These are phyloP conservation scores for Antheraea assamensis DNA, from an alignment of 2,888 invertebrate species.

Conservation along the genomic window DNA sequence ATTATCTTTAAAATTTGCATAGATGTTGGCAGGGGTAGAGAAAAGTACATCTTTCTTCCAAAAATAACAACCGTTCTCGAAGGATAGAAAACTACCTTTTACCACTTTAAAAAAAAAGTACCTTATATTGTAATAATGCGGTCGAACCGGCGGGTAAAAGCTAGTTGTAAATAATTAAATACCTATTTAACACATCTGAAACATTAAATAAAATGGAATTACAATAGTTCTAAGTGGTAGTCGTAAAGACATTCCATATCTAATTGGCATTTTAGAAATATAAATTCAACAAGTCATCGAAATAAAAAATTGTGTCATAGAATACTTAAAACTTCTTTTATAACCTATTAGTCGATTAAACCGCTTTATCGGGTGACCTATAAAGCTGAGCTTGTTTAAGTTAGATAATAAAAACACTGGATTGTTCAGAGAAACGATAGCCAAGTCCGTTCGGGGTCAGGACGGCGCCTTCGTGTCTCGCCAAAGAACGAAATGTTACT, in stretches of 20 bases:
- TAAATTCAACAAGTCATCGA: background rate
- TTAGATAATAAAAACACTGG: constrained; percentile 19
- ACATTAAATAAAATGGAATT: background rate
- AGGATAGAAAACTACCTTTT: too few relatives aligned
- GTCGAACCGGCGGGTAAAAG: too few relatives aligned
- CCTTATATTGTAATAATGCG: too few relatives aligned
- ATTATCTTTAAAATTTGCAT: too few relatives aligned
- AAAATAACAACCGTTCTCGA: too few relatives aligned
- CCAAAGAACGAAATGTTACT: constrained; percentile 30
- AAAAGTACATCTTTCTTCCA: too few relatives aligned
- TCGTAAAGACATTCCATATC: background rate
- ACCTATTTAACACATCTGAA: background rate
- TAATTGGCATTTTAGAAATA: background rate
- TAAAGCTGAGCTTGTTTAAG: constrained; percentile 12
- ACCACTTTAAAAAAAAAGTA: too few relatives aligned
- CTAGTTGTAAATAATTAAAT: too few relatives aligned
- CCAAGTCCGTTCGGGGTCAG: constrained; percentile 38
- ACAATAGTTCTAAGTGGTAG: background rate
- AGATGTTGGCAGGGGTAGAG: too few relatives aligned
- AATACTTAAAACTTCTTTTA: background rate
- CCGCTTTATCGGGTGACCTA: constrained; percentile 14
- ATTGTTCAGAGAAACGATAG: constrained; percentile 28
- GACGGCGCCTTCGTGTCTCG: constrained; percentile 43
- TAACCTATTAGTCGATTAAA: constrained; percentile 1
- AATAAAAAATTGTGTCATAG: background rate